phyloP scores from a whole-genome alignment of 2,888 invertebrate genomes.

The Mesorhabditis spiculigera region DNA sequence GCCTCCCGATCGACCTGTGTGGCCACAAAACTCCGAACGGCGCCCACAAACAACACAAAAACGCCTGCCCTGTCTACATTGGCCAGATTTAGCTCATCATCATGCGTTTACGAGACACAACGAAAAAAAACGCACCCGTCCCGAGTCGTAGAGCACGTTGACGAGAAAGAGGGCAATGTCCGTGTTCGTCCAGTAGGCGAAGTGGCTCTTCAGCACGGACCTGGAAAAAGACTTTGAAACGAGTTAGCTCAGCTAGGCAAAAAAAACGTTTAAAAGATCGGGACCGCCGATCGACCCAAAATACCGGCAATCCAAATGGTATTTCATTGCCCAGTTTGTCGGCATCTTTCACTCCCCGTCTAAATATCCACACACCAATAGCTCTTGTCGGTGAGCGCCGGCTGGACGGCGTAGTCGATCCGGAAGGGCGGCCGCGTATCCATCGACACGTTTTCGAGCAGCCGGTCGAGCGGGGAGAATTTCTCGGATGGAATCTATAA shows the following conservation, averaged over 20 bases:
- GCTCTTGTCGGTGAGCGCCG: slow-evolving; percentile 50
- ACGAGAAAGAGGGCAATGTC: slow-evolving; percentile 44
- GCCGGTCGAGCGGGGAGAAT: slow-evolving; percentile 23
- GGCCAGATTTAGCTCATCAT: too few species aligned
- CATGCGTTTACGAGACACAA: too few species aligned
- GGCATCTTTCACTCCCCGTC: too few species aligned
- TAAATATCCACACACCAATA: slow-evolving; percentile 34
- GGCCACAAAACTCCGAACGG: too few species aligned
- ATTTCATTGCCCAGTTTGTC: too few species aligned
- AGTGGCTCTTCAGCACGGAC: slow-evolving; percentile 52
- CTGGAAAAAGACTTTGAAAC: not conserved
- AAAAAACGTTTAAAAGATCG: too few species aligned
- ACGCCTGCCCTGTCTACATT: too few species aligned
- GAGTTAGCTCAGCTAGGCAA: not conserved
- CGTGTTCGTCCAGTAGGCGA: slow-evolving; percentile 54
- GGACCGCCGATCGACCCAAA: too few species aligned
- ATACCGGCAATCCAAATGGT: too few species aligned
- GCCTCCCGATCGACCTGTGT: too few species aligned
- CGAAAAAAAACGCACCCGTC: not conserved
- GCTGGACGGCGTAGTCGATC: slow-evolving; percentile 43
- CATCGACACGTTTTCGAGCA: slow-evolving; percentile 8
- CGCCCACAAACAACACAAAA: too few species aligned
- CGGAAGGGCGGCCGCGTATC: slow-evolving; percentile 17
- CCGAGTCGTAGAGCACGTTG: slow-evolving; percentile 33
- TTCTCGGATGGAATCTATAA: not conserved